Evolutionary conservation across 2,888 invertebrate genomes (phyloP).

Genomic region (Ypsolopha scabrella): DNA sequence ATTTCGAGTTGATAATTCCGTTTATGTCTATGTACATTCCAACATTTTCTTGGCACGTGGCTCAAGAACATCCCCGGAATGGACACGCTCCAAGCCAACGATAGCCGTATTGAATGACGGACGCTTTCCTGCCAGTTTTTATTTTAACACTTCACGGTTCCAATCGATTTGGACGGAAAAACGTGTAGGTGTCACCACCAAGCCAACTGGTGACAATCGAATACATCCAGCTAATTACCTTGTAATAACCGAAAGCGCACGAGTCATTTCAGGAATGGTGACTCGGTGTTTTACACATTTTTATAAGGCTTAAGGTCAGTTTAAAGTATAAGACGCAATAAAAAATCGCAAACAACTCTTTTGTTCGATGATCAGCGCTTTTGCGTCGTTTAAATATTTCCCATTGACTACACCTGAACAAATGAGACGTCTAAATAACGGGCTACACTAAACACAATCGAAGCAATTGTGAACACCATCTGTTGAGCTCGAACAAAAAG

Average conservation of each 20-base stretch:
- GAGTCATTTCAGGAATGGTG: background rate
- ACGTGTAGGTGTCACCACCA: constrained; percentile 30
- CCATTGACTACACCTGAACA: constrained; percentile 18
- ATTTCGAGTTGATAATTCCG: too few relatives aligned
- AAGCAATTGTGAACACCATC: constrained; percentile 38
- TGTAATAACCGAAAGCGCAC: constrained; percentile 7
- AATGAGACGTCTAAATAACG: constrained; percentile 13
- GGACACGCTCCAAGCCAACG: constrained; percentile 29
- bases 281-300: too few relatives aligned
- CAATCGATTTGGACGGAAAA: constrained; percentile 35
- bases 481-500: constrained; percentile 50
- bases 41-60: constrained; percentile 24
- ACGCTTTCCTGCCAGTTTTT: constrained; percentile 49
- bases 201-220: constrained; percentile 40
- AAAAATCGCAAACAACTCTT: background rate
- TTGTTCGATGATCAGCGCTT: background rate
- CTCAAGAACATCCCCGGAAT: constrained; percentile 37
- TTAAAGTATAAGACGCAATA: too few relatives aligned
- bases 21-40: constrained; percentile 12
- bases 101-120: constrained; percentile 42
- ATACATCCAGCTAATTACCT: constrained; percentile 11
- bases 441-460: constrained; percentile 34
- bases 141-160: constrained; percentile 26
- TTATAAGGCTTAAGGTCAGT: too few relatives aligned
- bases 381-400: constrained; percentile 1